Conservation (phyloP, 2,113 vertebrate species). For the Thryonomys swinderianus region DNA sequence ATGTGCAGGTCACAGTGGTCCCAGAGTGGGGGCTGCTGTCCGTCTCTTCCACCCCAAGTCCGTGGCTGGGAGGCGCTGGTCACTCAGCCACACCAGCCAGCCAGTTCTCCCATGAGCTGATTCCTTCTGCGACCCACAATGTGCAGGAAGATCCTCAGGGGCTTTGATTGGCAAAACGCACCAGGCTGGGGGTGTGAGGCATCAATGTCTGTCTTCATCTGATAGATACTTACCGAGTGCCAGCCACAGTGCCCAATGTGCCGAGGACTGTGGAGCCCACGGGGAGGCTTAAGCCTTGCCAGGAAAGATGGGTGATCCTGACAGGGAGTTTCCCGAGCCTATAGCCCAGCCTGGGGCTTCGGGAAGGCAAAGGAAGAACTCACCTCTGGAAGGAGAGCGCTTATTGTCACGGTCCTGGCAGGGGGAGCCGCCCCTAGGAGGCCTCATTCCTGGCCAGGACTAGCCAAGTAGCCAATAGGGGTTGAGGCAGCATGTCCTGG, state of each 20-base stretch:
- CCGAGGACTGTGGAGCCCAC: background rate
- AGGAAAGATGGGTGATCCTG: background rate
- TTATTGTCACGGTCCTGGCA: background rate
- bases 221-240: background rate
- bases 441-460: background rate
- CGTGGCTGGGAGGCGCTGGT: background rate
- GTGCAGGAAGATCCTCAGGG: conserved; percentile 19
- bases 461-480: background rate
- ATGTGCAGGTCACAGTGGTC: background rate
- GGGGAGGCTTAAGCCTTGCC: background rate
- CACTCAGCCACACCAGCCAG: background rate
- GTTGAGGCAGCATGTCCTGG: background rate
- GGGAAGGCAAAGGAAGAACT: background rate
- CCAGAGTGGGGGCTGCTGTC: background rate
- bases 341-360: background rate
- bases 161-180: background rate
- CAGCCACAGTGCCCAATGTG: background rate
- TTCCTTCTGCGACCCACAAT: background rate
- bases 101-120: background rate
- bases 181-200: background rate
- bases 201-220: background rate
- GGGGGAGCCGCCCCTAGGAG: background rate
- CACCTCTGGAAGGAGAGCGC: background rate
- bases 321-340: background rate
- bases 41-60: background rate